Evolutionary conservation across 2,113 vertebrate genomes (phyloP).

Genomic region (Anhinga anhinga): DNA sequence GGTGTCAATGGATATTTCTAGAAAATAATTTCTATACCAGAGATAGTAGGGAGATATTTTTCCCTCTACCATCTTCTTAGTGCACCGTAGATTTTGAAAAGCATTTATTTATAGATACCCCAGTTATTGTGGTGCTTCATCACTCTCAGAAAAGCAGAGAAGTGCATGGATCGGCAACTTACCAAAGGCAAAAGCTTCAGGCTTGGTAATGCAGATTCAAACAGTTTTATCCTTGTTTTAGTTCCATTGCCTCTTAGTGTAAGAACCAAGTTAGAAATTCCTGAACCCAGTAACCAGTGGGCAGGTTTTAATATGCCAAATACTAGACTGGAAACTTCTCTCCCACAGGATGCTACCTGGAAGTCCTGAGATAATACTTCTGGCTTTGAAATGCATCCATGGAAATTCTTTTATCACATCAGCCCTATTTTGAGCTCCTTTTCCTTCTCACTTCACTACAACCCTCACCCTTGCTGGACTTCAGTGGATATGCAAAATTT

Average conservation of each 20-base stretch:
- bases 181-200: too few relatives aligned
- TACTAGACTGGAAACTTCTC: not conserved
- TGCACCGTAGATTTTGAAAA: not conserved
- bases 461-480: not conserved
- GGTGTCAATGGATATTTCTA: not conserved
- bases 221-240: not conserved
- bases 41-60: not conserved
- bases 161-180: not conserved
- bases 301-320: not conserved
- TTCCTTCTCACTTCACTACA: not conserved
- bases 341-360: not conserved
- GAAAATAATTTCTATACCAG: not conserved
- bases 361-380: not conserved
- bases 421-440: not conserved
- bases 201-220: too few relatives aligned
- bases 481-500: not conserved
- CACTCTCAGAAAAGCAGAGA: not conserved
- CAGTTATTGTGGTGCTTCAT: not conserved
- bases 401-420: not conserved
- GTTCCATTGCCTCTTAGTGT: not conserved
- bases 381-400: not conserved
- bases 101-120: not conserved
- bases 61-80: not conserved
- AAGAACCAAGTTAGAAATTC: not conserved
- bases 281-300: not conserved